Base-by-base conservation (phyloP, 2,797 vertebrate genomes). In the Pseudopleuronectes americanus region DNA sequence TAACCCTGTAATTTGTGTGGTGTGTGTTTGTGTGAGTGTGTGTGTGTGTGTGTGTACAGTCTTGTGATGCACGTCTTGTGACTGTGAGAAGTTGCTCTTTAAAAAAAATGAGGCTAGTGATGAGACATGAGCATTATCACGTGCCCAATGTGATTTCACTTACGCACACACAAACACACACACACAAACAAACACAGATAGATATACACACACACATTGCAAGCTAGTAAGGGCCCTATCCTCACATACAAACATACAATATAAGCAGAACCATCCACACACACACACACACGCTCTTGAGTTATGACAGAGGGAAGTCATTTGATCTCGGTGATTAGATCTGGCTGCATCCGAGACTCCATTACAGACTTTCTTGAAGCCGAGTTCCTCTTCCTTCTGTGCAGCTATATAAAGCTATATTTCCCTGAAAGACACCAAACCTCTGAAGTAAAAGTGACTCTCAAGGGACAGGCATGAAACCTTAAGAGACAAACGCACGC, bases 51-150 rank as follows among this genome's bases (percentile, higher is more conserved):
- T 26, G 60, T 68, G 14, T 68, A 47, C 55, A 65, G 87, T 91
- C 91, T 92, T 93, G 87, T 95, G 92, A 93, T 92, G 76, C 73
- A 49, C 6, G 56, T 89, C 91, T 92, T 94, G 85, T 95, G 93
- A 94, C 91, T 80, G 48, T 28, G 68, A 72, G 78, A 84, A 75
- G 76, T 53, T 76, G 57, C 53, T 77, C 66, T 62, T 79, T 81
- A 31, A 67, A 87, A 68, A 87, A 87, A 89, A 85, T 71, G 65
- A 83, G 84, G 68, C 64, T 69, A 64, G 65, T 76, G 88, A 86
- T 87, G 82, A 91, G 87, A 84, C 72, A 52, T 59, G 73, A 23
- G 76, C 49, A 56, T 68, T 38, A 83, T 86, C 76, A 81, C 61
- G 49, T 90, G 86, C 22, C 59, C 76, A 84, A 47, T 84, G 90